phyloP scores from a whole-genome alignment of 2,888 invertebrate species.

The Alitta virens region DNA sequence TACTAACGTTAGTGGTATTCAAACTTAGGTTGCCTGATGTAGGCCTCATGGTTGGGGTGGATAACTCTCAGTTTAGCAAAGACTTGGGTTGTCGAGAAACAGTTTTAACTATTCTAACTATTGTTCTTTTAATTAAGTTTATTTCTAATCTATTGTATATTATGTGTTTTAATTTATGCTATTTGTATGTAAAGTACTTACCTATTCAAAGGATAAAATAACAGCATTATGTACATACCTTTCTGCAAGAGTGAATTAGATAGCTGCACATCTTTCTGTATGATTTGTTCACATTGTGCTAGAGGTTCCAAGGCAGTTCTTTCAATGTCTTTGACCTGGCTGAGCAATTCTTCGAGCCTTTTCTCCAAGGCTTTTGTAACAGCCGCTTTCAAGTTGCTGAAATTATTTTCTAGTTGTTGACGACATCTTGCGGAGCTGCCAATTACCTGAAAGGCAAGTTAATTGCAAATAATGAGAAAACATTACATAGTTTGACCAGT shows the following conservation, averaged over 20 bases:
- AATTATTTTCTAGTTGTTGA: slow-evolving; percentile 38
- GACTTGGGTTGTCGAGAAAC: no score
- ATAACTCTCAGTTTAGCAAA: no score
- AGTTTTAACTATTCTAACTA: no score
- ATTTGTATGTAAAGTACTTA: no score
- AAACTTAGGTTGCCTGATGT: no score
- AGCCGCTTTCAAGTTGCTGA: slow-evolving; percentile 33
- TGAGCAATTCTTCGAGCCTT: slow-evolving; percentile 33
- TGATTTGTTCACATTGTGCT: slow-evolving; percentile 41
- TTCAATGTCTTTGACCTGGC: slow-evolving; percentile 38
- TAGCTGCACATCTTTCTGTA: slow-evolving; percentile 36
- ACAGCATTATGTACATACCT: slow-evolving; percentile 32
- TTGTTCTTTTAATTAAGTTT: no score
- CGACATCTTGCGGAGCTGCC: slow-evolving; percentile 37
- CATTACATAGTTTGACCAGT: no score
- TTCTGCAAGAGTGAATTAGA: slow-evolving; percentile 43
- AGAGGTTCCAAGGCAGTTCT: slow-evolving; percentile 39
- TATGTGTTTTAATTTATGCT: no score
- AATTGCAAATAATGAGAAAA: no score
- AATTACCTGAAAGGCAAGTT: slow-evolving; percentile 36
- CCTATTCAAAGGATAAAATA: background rate
- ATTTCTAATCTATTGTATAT: no score
- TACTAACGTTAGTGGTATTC: no score
- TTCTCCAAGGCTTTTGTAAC: slow-evolving; percentile 35
- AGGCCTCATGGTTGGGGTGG: no score